Percentiles rank a stretch among this genome's conserved stretches.
Evolutionary conservation across 2,113 vertebrate genomes (phyloP).

Genomic region (Odocoileus virginianus): DNA sequence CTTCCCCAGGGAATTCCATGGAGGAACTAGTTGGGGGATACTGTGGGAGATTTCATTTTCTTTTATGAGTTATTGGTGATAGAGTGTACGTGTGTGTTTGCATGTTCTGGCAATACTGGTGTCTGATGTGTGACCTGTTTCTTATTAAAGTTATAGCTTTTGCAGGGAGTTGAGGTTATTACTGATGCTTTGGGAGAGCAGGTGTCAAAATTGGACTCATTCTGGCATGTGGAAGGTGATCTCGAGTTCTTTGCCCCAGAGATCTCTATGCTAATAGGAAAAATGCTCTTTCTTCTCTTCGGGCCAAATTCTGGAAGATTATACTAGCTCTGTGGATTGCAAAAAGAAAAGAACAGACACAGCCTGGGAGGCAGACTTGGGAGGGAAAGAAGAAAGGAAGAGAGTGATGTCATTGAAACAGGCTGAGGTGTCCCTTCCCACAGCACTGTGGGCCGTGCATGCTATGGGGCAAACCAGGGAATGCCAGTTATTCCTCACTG

Average conservation of each 20-base stretch:
- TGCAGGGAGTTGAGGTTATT: conserved; percentile 21
- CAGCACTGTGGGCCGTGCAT: accelerated
- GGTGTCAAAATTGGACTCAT: conserved; percentile 57
- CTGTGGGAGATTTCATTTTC: conserved; percentile 23
- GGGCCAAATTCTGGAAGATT: conserved; percentile 51
- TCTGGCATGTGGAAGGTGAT: conserved; percentile 37
- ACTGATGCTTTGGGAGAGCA: conserved; percentile 42
- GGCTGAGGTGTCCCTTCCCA: neutral
- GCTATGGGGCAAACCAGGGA: neutral
- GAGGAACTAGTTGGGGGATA: neutral
- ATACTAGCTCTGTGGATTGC: conserved; percentile 18
- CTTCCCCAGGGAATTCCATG: neutral
- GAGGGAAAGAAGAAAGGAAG: neutral
- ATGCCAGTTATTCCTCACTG: neutral
- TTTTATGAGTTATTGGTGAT: conserved; percentile 50
- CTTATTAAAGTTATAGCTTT: conserved; percentile 58
- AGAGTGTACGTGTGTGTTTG: conserved; percentile 4
- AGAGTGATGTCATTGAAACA: neutral
- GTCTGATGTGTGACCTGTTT: conserved; percentile 30
- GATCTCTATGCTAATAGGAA: conserved; percentile 49
- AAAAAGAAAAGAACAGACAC: conserved; percentile 42
- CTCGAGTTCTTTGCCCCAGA: conserved; percentile 26
- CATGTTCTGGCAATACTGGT: conserved; percentile 29
- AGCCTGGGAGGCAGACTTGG: neutral
- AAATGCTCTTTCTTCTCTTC: conserved; percentile 54